phyloP scores from a whole-genome alignment of 2,888 invertebrate genomes.

The Toxonevra muliebris region DNA sequence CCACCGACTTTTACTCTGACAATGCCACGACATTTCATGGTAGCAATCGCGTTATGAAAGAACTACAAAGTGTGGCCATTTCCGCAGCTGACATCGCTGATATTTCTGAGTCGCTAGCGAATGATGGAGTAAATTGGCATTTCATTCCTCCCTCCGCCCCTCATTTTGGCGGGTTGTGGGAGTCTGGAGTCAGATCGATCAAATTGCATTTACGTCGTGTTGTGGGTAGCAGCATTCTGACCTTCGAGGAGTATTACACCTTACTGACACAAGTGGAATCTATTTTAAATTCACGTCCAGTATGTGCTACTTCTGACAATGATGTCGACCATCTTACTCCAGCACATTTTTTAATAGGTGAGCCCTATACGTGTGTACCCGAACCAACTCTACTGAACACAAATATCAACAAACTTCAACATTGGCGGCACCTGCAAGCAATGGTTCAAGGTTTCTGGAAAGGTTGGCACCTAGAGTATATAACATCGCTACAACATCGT shows the following conservation, averaged over 20 bases:
- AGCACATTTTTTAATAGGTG: slow-evolving; percentile 32
- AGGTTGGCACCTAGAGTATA: slow-evolving; percentile 18
- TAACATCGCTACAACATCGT: slow-evolving; percentile 18
- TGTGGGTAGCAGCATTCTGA: slow-evolving; percentile 3
- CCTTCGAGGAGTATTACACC: slow-evolving; percentile 1
- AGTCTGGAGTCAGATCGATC: slow-evolving; percentile 26
- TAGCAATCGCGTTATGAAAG: slow-evolving; percentile 13
- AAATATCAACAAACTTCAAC: slow-evolving; percentile 17
- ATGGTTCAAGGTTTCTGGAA: slow-evolving; percentile 32
- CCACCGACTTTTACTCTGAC: slow-evolving; percentile 27
- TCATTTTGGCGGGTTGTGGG: slow-evolving; percentile 36
- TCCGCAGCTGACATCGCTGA: slow-evolving; percentile 18
- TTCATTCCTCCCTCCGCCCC: slow-evolving; percentile 36
- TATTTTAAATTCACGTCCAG: slow-evolving; percentile 5
- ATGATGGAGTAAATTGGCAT: slow-evolving; percentile 30
- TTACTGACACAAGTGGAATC: slow-evolving; percentile 9
- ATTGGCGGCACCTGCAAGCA: slow-evolving; percentile 29
- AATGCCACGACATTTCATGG: slow-evolving; percentile 34
- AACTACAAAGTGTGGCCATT: slow-evolving; percentile 22
- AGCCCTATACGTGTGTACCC: slow-evolving; percentile 28
- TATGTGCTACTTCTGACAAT: slow-evolving; percentile 4
- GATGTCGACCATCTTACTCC: slow-evolving; percentile 19
- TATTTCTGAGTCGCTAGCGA: slow-evolving; percentile 27
- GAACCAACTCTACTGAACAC: slow-evolving; percentile 23
- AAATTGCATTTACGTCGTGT: slow-evolving; percentile 10